Conservation (phyloP, 2,113 vertebrate genomes). For the Xiphorhynchus elegans region DNA sequence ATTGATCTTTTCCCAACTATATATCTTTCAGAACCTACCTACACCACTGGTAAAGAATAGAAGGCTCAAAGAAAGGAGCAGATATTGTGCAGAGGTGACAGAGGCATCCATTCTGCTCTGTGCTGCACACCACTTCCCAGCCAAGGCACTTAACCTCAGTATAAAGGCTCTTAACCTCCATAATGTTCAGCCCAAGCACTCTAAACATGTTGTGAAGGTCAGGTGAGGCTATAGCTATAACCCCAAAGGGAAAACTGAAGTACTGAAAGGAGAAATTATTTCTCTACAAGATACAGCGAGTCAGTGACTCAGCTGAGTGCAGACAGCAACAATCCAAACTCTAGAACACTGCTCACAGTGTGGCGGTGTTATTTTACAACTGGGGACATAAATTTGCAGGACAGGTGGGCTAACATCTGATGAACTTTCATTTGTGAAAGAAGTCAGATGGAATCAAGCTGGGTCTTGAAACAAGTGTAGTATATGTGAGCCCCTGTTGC, state of each 20-base stretch:
- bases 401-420: background rate
- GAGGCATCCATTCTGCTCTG: background rate
- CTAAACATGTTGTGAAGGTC: background rate
- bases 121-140: background rate
- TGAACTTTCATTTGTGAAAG: background rate
- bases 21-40: background rate
- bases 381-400: background rate
- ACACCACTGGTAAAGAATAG: background rate
- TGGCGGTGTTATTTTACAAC: background rate
- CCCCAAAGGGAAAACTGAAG: background rate
- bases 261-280: background rate
- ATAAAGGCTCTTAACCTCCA: background rate
- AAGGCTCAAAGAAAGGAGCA: background rate
- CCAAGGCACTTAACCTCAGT: background rate
- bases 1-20: background rate
- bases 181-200: background rate
- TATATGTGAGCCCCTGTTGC: background rate
- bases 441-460: background rate
- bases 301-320: background rate
- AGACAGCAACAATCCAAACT: background rate
- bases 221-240: background rate
- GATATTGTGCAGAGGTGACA: background rate
- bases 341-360: background rate
- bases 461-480: background rate
- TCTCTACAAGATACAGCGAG: rapidly evolving